Evolutionary conservation across 1,140 invertebrate species (phyloP).

Genomic region (Steinernema feltiae): DNA sequence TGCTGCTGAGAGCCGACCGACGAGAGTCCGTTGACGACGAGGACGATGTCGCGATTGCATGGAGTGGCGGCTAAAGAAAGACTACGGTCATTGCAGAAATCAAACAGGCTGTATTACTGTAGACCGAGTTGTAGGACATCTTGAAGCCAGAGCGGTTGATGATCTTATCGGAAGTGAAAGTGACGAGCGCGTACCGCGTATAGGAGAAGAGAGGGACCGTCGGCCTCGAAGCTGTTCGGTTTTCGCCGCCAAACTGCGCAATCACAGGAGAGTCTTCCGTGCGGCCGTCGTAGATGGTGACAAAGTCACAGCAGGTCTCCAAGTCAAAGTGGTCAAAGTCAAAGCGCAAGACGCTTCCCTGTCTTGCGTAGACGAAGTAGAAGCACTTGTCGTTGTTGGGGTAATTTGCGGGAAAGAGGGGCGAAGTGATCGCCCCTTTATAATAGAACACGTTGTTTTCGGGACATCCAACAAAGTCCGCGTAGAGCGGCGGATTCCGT

Average conservation of each 20-base stretch:
- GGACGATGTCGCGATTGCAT: conserved; percentile 39
- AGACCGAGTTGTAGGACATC: conserved; percentile 28
- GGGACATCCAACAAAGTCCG: conserved; percentile 30
- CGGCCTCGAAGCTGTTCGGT: conserved; percentile 15
- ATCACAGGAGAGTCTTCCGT: not conserved
- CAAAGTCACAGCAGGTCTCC: conserved; percentile 33
- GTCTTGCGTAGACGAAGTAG: conserved; percentile 29
- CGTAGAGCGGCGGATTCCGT: too few relatives aligned
- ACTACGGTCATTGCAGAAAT: not conserved
- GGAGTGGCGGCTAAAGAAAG: conserved; percentile 32
- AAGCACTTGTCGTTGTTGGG: conserved; percentile 32
- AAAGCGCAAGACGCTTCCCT: conserved; percentile 30
- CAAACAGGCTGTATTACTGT: conserved; percentile 9
- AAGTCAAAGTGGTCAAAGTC: conserved; percentile 29
- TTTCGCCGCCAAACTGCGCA: conserved; percentile 31
- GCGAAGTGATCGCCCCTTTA: conserved; percentile 29
- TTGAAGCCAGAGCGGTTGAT: conserved; percentile 29
- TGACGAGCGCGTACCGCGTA: conserved; percentile 26
- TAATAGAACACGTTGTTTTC: conserved; percentile 34
- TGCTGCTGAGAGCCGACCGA: conserved; percentile 32
- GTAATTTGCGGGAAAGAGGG: conserved; percentile 29
- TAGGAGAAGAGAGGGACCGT: conserved; percentile 25
- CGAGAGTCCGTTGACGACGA: conserved; percentile 33
- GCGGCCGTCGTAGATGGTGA: conserved; percentile 34
- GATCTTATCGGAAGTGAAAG: conserved; percentile 24